Conservation (phyloP, 2,888 invertebrate genomes). For the Thyatira batis region DNA sequence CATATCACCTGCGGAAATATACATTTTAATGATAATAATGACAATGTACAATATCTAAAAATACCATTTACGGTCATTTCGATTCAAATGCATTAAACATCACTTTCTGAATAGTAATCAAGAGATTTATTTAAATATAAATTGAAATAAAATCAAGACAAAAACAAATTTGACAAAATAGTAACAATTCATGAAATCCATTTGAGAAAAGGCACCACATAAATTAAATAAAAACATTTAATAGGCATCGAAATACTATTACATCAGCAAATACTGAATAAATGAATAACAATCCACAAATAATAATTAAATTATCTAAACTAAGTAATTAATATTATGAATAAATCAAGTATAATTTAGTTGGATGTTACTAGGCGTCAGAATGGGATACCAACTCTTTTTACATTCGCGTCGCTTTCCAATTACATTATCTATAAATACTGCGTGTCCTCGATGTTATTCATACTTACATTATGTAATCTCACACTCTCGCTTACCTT, state of each 20-base stretch:
- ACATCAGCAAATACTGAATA: slow-evolving; percentile 70
- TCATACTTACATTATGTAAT: slow-evolving; percentile 43
- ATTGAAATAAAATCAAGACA: slow-evolving; percentile 38
- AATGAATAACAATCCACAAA: slow-evolving; percentile 53
- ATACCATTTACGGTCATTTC: slow-evolving; percentile 27
- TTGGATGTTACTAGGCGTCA: slow-evolving; percentile 21
- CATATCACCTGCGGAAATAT: slow-evolving; percentile 54
- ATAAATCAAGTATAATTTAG: slow-evolving; percentile 26
- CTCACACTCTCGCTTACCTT: slow-evolving; percentile 33
- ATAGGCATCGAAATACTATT: slow-evolving; percentile 59
- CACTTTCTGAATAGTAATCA: slow-evolving; percentile 9
- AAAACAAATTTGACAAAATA: slow-evolving; percentile 26
- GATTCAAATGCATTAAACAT: slow-evolving; percentile 41
- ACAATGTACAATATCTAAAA: slow-evolving; percentile 37
- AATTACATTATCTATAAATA: slow-evolving; percentile 34
- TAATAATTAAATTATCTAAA: slow-evolving; percentile 37
- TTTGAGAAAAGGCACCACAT: slow-evolving; percentile 75
- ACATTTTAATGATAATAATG: slow-evolving; percentile 52
- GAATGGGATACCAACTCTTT: slow-evolving; percentile 58
- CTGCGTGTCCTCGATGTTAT: slow-evolving; percentile 45
- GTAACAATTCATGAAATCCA: slow-evolving; percentile 48
- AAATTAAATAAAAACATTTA: slow-evolving; percentile 59
- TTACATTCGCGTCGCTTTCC: slow-evolving; percentile 32
- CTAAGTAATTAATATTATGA: slow-evolving; percentile 38
- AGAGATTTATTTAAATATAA: slow-evolving; percentile 18